Evolutionary conservation across 2,888 invertebrate genomes (phyloP), one percentile per base, ranked within the genome.

Genomic region (Cheilosia impressa): DNA sequence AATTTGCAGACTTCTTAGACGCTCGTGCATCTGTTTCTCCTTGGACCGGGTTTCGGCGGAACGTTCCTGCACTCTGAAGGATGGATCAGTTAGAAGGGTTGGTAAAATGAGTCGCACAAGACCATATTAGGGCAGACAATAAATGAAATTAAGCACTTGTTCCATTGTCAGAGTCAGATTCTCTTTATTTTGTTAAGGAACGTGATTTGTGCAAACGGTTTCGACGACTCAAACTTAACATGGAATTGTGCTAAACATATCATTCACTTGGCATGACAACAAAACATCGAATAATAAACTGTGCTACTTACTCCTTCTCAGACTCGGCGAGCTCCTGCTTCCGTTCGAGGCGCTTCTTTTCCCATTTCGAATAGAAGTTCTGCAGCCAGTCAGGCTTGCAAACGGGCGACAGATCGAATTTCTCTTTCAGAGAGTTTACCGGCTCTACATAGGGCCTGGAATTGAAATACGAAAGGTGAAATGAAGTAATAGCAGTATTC

Each of bases 391-490:
- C 92, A 0, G 90, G 89, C 19, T 93, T 93, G 6, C 93, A 92
- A 10, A 93, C 90, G 0, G 93, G 92, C 22, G 92, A 93, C 27
- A 93, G 93, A 88, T 93, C 94, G n/a, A 94, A 92, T 4, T 94
- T 93, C 31, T 93, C 94, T 88, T 93, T 93, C 24, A 95, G 91
- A 34, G 94, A 93, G 89, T 95, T 95, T 15, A 94, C 91, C 10
- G 90, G 90, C 43, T 89, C 89, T 4, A 90, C 90, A 58, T 87
- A 88, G 6, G 93, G 90, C 81, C 90, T 90, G 66, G 5, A 88
- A 83, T 45, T 6, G 17, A 17, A 17, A 45, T 2, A 47, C 9
- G 19, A 47, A 47, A 10, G 4, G 15, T 45, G 17, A 15, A 45
- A 7, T n/a, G 15, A 2, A 6, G 6, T n/a, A 43, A 43, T 13